Base-by-base conservation (phyloP, 2,888 invertebrate species). In the Nemurella pictetii region DNA sequence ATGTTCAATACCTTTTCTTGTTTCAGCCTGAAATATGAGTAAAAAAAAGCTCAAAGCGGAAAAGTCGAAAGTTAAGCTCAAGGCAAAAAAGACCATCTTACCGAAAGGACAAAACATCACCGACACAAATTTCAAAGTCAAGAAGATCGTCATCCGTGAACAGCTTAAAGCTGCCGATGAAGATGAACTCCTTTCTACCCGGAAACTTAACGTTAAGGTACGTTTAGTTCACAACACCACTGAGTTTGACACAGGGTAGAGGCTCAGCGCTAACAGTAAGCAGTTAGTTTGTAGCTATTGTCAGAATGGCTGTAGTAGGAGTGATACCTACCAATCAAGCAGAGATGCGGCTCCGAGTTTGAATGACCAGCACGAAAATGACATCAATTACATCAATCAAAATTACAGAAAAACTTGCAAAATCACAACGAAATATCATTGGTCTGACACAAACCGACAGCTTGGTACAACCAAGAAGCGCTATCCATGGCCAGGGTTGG, bases 21-120 rank as follows among this genome's bases (percentile, higher is more conserved):
- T 55, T 55, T 2, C 55, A 55, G 55, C 55, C 55, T 55, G 55
- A 55, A 55, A 55, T 7, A 55, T 55, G 78, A 29, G 9, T 26
- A 87, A 85, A 36, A 85, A 86, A 80, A 28, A 74, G 25, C 28
- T 84, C 25, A 36, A 85, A 36, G 30, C 84, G 35, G 98, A 98
- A 90, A 98, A 96, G 89, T 94, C 96, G 0, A 98, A 98, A 92
- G 95, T 96, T 0, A 97, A 98, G 89, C 90, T 98, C 36, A 98
- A 97, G 91, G 95, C 95, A 85, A 94, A 95, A 90, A 93, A 94
- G 88, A 90, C 89, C 29, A 88, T 88, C 72, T 90, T 98, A 83
- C 96, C 96, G 0, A 98, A 96, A 91, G 97, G 97, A 7, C 93
- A 95, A 83, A 98, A 98, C 92, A 94, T 96, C 3, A 98, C 98